phyloP scores from a whole-genome alignment of 2,113 vertebrate species.

The Pipa parva region DNA sequence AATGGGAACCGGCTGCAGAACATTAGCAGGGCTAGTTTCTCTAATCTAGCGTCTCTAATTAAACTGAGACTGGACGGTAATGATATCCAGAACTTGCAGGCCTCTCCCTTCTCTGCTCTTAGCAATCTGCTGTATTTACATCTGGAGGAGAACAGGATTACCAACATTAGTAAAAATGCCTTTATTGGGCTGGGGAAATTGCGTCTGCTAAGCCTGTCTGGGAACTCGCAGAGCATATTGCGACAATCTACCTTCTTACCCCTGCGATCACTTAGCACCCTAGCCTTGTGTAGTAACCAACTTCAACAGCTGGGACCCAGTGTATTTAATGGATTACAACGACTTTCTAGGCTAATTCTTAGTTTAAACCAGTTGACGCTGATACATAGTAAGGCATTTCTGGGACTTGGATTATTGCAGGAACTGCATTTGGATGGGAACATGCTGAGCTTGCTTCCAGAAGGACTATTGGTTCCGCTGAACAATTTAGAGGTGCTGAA shows the following conservation, averaged over 20 bases:
- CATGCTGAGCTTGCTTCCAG: conserved; percentile 71
- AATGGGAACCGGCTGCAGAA: conserved; percentile 80
- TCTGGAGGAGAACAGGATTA: conserved; percentile 84
- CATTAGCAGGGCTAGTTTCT: conserved; percentile 70
- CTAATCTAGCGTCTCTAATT: conserved; percentile 70
- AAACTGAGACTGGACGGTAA: conserved; percentile 88
- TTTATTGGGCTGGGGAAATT: conserved; percentile 77
- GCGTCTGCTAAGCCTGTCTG: conserved; percentile 84
- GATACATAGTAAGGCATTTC: conserved; percentile 70
- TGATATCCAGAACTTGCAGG: conserved; percentile 68
- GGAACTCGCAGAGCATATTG: conserved; percentile 79
- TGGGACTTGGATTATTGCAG: conserved; percentile 71
- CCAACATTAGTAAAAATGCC: conserved; percentile 76
- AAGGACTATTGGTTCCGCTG: conserved; percentile 75
- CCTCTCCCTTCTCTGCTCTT: conserved; percentile 77
- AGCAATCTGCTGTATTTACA: conserved; percentile 82
- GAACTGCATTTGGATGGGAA: conserved; percentile 84
- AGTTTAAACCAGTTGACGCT: conserved; percentile 75
- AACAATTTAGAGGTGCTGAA: conserved; percentile 78
- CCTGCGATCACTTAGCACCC: conserved; percentile 71
- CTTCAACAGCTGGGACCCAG: conserved; percentile 71
- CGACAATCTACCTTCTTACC: conserved; percentile 71
- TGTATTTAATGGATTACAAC: conserved; percentile 79
- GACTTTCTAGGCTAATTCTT: conserved; percentile 77
- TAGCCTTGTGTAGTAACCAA: conserved; percentile 82